Base-by-base conservation (phyloP, 2,113 vertebrate species). In the Trichechus manatus region DNA sequence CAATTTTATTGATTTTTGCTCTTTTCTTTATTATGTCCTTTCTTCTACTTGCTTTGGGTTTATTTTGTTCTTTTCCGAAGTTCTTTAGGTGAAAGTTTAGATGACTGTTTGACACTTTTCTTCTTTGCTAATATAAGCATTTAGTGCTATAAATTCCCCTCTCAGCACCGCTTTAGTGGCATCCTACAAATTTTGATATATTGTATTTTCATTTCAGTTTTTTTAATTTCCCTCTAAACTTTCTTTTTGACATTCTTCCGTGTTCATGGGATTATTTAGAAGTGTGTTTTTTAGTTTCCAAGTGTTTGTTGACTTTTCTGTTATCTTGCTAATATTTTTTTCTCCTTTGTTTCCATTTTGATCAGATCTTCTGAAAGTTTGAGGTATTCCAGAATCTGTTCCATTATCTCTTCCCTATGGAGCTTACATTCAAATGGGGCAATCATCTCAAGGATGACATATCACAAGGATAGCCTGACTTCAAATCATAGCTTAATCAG, bases 301-400 rank as follows among this genome's bases (percentile, higher is more conserved):
- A 27, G 22, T 33, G 19, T 81, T 80, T 93, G 44, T 47, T 75
- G 20, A 80, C 81, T 85, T 96, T 96, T 95, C 25, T 88, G 11
- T 64, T 44, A 80, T 44, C 50, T 93, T 87, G 47, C 17, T 92
- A 14, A 80, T 80, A 47, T 9, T 33, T 1, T 59, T 88, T 92
- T 93, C 22, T 92, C 27, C 89, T 81, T 75, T 85, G 44, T 86
- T 93, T 89, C 44, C 36, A 59, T 31, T 96, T n/a, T 86, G 3
- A 27, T 66, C 59, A 77, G n/a, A 87, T 39, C 39, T 39, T 39
- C 39, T 3, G 39, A 39, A 39, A 39, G 39, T 39, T 39, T 39
- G 39, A 39, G 39, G 22, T n/a, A 5, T 87, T 93, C 79, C 14
- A 68, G 25, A 23, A 3, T 80, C 88, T 93, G 17, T 91, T 84